phyloP scores from a whole-genome alignment of 1,140 invertebrate species.

The Apocrypta bakeri region DNA sequence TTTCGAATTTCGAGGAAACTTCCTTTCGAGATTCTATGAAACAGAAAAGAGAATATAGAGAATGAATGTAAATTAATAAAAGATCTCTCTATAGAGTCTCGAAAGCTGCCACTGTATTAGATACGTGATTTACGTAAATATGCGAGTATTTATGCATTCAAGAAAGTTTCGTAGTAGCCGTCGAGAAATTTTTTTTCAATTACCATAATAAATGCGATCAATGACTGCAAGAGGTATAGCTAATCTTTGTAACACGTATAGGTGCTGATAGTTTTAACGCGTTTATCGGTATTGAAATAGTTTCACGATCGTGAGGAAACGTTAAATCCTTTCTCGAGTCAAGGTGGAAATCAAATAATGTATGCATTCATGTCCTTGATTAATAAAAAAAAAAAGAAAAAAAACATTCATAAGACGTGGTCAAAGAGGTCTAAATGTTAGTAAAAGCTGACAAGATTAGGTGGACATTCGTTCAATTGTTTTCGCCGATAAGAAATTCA shows the following conservation, averaged over 20 bases:
- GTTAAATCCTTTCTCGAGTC: conserved; percentile 40
- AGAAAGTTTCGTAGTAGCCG: neutral
- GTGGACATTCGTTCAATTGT: neutral
- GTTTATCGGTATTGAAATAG: neutral
- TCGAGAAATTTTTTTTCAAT: neutral
- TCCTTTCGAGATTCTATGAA: neutral
- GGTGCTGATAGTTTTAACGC: too few species aligned
- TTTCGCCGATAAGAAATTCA: conserved; percentile 5
- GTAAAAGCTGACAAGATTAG: conserved; percentile 34
- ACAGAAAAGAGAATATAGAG: neutral
- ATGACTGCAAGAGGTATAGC: neutral
- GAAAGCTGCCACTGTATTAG: neutral
- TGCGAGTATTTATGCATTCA: conserved; percentile 31
- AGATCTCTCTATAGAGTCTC: neutral
- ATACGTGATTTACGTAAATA: conserved; percentile 22
- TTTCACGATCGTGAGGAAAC: neutral
- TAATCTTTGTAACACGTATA: neutral
- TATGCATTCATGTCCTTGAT: conserved; percentile 27
- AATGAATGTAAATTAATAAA: conserved; percentile 3
- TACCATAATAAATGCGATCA: conserved; percentile 1
- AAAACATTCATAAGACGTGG: conserved; percentile 30
- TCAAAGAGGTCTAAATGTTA: conserved; percentile 45
- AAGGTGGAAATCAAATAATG: conserved; percentile 19
- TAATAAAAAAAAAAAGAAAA: neutral
- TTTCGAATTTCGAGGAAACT: neutral